Base-by-base conservation (phyloP, 2,113 vertebrate genomes). In the Nipponia nippon region DNA sequence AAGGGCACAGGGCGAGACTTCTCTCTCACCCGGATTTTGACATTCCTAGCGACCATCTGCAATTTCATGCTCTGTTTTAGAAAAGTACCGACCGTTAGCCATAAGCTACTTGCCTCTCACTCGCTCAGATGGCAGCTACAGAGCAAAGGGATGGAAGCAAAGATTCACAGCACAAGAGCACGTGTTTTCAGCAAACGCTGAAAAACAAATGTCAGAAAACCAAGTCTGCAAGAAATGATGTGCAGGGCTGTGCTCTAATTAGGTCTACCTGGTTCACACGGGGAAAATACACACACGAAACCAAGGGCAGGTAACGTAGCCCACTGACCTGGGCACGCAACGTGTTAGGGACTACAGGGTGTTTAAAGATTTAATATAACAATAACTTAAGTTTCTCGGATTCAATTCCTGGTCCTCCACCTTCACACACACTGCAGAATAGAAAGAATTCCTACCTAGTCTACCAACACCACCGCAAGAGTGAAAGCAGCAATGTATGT, bases 321-420 rank as follows among this genome's bases (percentile, higher is more conserved):
- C 26, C 66, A 3, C n/a, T 16, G 66, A 19, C 52, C 75, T 13
- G 23, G 25, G 52, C 59, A 25, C 2, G 7, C 49, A 32, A 42
- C 0, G 1, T 8, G 17, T 66, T 58, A 22, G 19, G 29, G 59
- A 34, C 25, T 47, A 36, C 18, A 6, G 29, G 38, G 36, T 6
- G 1, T 21, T 56, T 23, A 42, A 76, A 42, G 56, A 50, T 58
- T 77, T 58, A 21, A 38, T 25, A 1, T 26, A 55, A 56, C 8
- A 10, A 17, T 29, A 50, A 67, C 44, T 59, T n/a, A 4, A 29
- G 34, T 20, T 78, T 30, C 66, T 47, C 20, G 11, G 50, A n/a
- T 44, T 72, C 49, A 14, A 8, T 27, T n/a, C 50, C 53, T 36
- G 9, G 16, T 21, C 21, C 34, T 20, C 25, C 59, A 23, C 26